Evolutionary conservation across 2,113 vertebrate genomes (phyloP).

Genomic region (Microcebus ravelobensis): DNA sequence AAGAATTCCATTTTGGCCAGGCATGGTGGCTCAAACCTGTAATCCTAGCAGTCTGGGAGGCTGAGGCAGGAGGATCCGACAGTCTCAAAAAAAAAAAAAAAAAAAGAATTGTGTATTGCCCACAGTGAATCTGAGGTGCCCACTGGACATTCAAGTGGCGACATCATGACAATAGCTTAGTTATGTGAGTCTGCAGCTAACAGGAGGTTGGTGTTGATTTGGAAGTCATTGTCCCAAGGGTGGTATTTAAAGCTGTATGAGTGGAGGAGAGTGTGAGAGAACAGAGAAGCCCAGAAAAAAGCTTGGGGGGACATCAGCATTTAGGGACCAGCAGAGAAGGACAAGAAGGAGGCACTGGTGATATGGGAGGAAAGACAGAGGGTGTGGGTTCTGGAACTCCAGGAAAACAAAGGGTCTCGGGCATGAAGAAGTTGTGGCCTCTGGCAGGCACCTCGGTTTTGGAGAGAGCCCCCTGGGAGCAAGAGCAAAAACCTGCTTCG

Average conservation of each 20-base stretch:
- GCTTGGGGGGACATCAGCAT: background rate
- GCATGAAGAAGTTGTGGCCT: background rate
- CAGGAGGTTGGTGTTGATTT: background rate
- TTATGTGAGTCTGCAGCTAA: background rate
- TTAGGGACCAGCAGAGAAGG: background rate
- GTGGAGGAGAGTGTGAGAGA: background rate
- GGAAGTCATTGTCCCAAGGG: background rate
- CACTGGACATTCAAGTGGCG: background rate
- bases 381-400: background rate
- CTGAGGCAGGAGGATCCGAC: too few relatives aligned
- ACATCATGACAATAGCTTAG: background rate
- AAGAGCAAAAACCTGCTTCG: background rate
- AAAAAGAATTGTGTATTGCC: slow-evolving; percentile 6
- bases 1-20: background rate
- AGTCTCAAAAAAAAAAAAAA: too few relatives aligned
- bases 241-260: background rate
- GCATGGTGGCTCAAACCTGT: too few relatives aligned
- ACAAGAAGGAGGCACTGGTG: background rate
- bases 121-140: background rate
- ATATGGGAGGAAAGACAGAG: background rate
- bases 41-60: too few relatives aligned
- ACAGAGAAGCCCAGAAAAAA: background rate
- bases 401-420: background rate
- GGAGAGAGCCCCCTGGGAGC: background rate
- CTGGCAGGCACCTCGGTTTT: background rate